These are phyloP conservation scores for Rhea pennata DNA, from an alignment of 2,113 vertebrate genomes.

Conservation along the genomic window DNA sequence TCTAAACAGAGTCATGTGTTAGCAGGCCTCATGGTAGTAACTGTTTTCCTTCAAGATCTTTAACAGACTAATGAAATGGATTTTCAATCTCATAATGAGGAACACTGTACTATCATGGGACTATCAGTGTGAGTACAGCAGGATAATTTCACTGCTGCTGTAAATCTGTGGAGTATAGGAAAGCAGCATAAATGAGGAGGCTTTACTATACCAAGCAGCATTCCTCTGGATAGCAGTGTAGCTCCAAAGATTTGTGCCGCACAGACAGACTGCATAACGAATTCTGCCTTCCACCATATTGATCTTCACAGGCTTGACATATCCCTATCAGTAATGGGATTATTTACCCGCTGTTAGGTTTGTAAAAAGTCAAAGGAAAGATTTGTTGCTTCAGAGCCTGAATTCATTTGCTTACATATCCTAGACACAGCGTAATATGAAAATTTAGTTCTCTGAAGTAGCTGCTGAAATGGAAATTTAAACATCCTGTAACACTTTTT, in stretches of 20 bases:
- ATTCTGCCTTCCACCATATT: background rate
- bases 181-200: rapidly evolving
- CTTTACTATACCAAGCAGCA: background rate
- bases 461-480: background rate
- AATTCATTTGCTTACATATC: background rate
- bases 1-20: background rate
- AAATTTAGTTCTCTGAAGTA: background rate
- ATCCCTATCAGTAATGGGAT: background rate
- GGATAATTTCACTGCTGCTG: background rate
- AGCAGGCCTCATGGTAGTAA: background rate
- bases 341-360: background rate
- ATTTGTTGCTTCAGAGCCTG: background rate
- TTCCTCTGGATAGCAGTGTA: background rate
- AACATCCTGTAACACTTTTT: background rate
- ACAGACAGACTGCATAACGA: background rate
- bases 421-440: background rate
- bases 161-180: background rate
- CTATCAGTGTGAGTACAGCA: background rate
- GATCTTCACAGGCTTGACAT: background rate
- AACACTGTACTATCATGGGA: background rate
- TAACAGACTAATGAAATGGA: background rate
- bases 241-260: background rate
- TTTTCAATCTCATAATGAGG: background rate
- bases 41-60: background rate
- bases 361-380: background rate